phyloP scores from a whole-genome alignment of 2,888 invertebrate genomes.

The Cataglyphis rosenhaueri region DNA sequence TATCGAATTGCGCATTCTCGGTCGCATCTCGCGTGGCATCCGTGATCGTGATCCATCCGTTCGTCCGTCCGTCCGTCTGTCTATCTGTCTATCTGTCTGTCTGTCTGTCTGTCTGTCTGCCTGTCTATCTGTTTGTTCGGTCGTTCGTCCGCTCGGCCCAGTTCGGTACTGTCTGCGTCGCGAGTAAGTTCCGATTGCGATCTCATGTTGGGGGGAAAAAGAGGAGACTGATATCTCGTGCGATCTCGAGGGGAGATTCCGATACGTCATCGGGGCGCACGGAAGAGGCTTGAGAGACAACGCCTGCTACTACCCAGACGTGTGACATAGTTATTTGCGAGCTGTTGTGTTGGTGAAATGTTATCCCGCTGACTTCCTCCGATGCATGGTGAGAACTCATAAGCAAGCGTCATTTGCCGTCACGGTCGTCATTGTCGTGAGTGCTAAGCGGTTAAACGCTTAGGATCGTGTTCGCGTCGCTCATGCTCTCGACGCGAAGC shows the following conservation, averaged over 20 bases:
- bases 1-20: neutral
- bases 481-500: constrained; percentile 6
- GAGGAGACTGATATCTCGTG: neutral
- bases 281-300: constrained; percentile 11
- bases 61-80: neutral
- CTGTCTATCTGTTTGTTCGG: neutral
- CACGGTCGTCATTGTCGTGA: constrained; percentile 44
- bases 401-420: constrained; percentile 71
- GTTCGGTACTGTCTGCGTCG: constrained; percentile 12
- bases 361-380: constrained; percentile 75
- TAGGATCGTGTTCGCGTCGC: constrained; percentile 21
- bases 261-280: neutral
- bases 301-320: constrained; percentile 39
- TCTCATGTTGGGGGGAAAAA: neutral
- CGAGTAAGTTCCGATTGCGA: neutral
- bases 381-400: constrained; percentile 76
- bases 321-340: constrained; percentile 75
- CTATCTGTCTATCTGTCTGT: neutral
- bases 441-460: constrained; percentile 64
- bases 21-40: neutral
- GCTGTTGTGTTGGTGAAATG: constrained; percentile 77
- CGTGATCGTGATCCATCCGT: neutral
- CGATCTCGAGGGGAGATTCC: neutral
- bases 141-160: neutral
- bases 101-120: neutral